Evolutionary conservation across 2,797 vertebrate genomes (phyloP).

Genomic region (Rhinichthys osculus): DNA sequence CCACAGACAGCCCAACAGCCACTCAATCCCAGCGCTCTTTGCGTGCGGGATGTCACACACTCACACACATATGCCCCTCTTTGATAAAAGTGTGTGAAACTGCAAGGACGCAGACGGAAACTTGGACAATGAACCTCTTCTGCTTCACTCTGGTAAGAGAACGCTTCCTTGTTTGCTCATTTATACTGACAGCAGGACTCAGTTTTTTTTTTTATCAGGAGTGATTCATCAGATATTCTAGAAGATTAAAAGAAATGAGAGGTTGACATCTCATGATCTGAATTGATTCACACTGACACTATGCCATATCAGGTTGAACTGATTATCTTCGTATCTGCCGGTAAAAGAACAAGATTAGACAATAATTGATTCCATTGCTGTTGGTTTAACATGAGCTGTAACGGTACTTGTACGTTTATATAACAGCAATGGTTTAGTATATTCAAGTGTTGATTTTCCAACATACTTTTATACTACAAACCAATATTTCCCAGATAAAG

Average conservation of each 20-base stretch:
- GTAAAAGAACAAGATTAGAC: conserved; percentile 14
- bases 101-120: conserved; percentile 13
- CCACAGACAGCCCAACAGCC: conserved; percentile 80
- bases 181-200: neutral
- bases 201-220: neutral
- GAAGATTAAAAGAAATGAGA: conserved; percentile 6
- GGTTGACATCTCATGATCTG: neutral
- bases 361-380: neutral
- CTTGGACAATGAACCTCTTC: conserved; percentile 88
- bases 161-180: neutral
- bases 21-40: conserved; percentile 70
- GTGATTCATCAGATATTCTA: conserved; percentile 8
- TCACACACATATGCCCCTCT: neutral
- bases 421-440: neutral
- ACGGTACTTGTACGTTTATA: neutral
- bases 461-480: neutral
- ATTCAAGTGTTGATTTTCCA: neutral
- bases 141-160: conserved; percentile 92
- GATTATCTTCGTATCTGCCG: neutral
- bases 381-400: neutral
- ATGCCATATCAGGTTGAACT: neutral
- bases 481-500: neutral
- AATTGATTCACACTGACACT: neutral
- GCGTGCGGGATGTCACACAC: conserved; percentile 39
- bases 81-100: conserved; percentile 55